phyloP scores from a whole-genome alignment of 1,140 invertebrate species.

The Drosophila nigrodunni region DNA sequence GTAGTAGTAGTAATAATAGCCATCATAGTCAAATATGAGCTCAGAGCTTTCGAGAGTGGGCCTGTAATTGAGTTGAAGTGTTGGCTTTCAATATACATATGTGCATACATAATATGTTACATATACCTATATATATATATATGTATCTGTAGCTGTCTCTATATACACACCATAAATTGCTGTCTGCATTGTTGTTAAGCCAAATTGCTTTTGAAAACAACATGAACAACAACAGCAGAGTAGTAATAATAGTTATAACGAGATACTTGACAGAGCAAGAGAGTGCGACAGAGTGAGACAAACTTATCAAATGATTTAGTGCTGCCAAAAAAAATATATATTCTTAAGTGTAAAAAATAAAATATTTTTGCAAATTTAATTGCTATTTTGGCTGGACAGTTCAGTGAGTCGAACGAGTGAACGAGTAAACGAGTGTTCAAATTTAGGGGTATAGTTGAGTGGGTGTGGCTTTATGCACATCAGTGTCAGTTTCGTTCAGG shows the following conservation, averaged over 20 bases:
- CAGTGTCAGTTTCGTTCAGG: constrained; percentile 34
- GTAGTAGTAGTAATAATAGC: not conserved
- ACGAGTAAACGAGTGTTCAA: too few species aligned
- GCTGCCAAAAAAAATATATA: constrained; percentile 22
- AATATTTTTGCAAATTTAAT: constrained; percentile 37
- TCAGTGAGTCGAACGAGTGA: not conserved
- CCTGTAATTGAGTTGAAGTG: constrained; percentile 72
- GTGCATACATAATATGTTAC: not conserved
- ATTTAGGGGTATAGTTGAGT: not conserved
- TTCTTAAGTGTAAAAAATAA: constrained; percentile 10
- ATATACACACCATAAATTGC: constrained; percentile 55
- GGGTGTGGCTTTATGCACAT: constrained; percentile 35
- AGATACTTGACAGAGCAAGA: constrained; percentile 18
- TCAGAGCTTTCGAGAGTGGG: constrained; percentile 60
- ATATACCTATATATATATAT: not conserved
- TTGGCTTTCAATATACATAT: constrained; percentile 10
- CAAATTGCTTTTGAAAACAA: constrained; percentile 69
- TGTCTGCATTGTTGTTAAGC: constrained; percentile 70
- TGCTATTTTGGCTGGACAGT: constrained; percentile 14
- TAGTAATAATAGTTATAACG: constrained; percentile 21
- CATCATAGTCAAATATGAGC: constrained; percentile 19
- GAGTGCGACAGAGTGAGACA: constrained; percentile 13
- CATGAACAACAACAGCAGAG: constrained; percentile 32
- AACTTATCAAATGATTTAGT: constrained; percentile 65
- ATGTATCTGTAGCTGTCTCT: not conserved